A percentile compares a stretch with the other conserved stretches of the same genome.
These are phyloP conservation scores for Pachyseris speciosa DNA, from an alignment of 64 coral and sea anemone species.

Conservation along the genomic window DNA sequence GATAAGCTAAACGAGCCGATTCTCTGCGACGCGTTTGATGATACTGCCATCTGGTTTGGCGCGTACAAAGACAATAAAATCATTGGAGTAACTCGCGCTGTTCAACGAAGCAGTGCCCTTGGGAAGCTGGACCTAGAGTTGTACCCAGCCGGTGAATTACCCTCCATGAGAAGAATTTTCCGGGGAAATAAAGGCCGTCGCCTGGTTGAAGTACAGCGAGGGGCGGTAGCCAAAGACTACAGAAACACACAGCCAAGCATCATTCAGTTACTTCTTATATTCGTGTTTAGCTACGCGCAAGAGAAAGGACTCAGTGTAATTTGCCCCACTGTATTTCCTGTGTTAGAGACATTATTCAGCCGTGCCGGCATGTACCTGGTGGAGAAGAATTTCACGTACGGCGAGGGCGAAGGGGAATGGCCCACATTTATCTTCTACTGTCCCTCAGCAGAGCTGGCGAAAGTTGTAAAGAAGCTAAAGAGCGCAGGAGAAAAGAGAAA, in stretches of 20 bases:
- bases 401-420: conserved; percentile 62
- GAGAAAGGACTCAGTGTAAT: conserved; percentile 61
- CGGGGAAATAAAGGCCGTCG: neutral
- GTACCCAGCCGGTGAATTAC: conserved; percentile 51
- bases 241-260: conserved; percentile 45
- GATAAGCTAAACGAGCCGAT: conserved; percentile 47
- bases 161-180: conserved; percentile 50
- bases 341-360: conserved; percentile 75
- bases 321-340: conserved; percentile 72
- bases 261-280: conserved; percentile 57
- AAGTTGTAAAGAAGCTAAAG: conserved; percentile 7
- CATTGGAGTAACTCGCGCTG: conserved; percentile 66
- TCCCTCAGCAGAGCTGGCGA: neutral
- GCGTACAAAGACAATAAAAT: conserved; percentile 49
- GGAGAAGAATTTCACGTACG: conserved; percentile 71
- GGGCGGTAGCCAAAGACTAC: conserved; percentile 49
- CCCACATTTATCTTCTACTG: conserved; percentile 69
- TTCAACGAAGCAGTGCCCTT: conserved; percentile 58
- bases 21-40: conserved; percentile 73
- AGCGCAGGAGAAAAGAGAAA: neutral
- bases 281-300: conserved; percentile 61
- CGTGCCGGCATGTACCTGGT: conserved; percentile 61
- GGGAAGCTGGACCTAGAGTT: conserved; percentile 79
- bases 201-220: conserved; percentile 70
- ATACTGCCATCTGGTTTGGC: conserved; percentile 68